These are phyloP conservation scores for Patella caerulea DNA, from an alignment of 2,888 invertebrate species.

Conservation along the genomic window DNA sequence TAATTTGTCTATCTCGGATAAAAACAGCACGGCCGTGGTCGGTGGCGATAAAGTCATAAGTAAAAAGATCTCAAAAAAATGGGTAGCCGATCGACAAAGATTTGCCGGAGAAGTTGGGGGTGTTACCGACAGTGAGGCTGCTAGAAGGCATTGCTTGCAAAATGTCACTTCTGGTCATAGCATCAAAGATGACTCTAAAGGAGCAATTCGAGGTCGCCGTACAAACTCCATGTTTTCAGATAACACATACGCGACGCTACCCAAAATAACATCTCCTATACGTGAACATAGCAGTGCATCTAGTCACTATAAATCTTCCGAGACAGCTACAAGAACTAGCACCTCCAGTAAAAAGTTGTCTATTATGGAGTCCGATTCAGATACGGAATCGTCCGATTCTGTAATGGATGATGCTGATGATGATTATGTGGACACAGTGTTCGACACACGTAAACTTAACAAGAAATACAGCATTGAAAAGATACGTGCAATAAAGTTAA, in stretches of 20 bases:
- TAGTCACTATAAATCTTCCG: background rate
- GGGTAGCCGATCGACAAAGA: slow-evolving; percentile 8
- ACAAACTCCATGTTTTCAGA: background rate
- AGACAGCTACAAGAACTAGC: background rate
- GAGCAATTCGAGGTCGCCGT: background rate
- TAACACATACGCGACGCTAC: background rate
- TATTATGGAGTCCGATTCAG: background rate
- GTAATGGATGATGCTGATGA: background rate
- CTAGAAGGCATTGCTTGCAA: slow-evolving; percentile 7
- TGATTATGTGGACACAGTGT: slow-evolving; percentile 6
- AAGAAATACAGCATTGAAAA: slow-evolving; percentile 28
- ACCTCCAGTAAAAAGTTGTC: background rate
- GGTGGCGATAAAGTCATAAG: background rate
- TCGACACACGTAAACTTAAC: slow-evolving; percentile 27
- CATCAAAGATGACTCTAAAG: background rate
- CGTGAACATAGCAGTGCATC: background rate
- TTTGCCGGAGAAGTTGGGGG: slow-evolving; percentile 21
- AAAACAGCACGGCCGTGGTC: background rate
- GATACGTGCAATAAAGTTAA: slow-evolving; percentile 11
- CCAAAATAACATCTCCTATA: background rate
- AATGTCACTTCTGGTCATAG: background rate
- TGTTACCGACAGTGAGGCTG: slow-evolving; percentile 19
- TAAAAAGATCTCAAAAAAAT: background rate
- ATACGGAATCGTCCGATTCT: slow-evolving; percentile 5
- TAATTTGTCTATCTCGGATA: background rate